Conservation (phyloP, 2,113 vertebrate species). For the Asarcornis scutulata region DNA sequence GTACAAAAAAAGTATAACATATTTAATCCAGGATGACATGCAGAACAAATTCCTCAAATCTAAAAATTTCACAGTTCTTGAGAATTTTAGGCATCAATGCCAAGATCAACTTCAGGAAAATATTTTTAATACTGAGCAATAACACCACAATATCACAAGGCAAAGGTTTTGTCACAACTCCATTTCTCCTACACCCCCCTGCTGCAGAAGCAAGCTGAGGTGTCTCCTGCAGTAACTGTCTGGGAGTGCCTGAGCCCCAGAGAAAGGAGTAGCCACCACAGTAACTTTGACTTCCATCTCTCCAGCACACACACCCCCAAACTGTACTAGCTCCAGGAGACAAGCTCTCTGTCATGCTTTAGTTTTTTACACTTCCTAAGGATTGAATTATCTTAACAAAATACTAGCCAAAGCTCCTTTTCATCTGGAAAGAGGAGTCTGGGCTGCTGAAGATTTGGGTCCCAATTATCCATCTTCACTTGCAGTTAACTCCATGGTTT, state of each 20-base stretch:
- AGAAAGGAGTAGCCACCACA: neutral
- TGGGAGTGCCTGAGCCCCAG: neutral
- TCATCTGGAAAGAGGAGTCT: neutral
- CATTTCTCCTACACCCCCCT: neutral
- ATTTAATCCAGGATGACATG: neutral
- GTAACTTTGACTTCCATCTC: neutral
- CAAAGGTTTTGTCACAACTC: neutral
- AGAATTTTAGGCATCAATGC: neutral
- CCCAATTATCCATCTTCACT: neutral
- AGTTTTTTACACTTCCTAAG: constrained; percentile 22
- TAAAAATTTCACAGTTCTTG: neutral
- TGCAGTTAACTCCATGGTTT: neutral
- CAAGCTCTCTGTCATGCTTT: neutral
- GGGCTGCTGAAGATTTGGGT: neutral
- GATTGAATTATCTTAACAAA: constrained; percentile 5
- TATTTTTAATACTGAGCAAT: neutral
- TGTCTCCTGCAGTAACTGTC: neutral
- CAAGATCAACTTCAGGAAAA: neutral
- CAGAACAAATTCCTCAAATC: constrained; percentile 2
- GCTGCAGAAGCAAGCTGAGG: neutral
- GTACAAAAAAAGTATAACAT: neutral
- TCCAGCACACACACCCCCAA: neutral
- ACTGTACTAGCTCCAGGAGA: neutral
- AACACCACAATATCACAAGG: neutral
- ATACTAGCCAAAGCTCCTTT: constrained; percentile 24